phyloP scores from a whole-genome alignment of 37 sponge, comb jelly and placozoan species.

The Halisarca cf. caerulea region DNA sequence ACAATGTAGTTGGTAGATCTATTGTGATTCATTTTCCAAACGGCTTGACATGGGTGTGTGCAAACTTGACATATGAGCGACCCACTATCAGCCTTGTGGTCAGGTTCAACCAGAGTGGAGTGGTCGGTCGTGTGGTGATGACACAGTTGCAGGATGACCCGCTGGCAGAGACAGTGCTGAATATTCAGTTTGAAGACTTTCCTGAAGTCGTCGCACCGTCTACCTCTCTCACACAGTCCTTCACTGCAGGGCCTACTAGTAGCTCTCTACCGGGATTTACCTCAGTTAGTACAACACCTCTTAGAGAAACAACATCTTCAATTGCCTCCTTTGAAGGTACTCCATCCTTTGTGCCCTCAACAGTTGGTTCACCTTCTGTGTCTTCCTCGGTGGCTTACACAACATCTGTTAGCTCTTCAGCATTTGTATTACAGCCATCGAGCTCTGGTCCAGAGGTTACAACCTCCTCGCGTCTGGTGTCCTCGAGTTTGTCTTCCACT shows the following conservation, averaged over 20 bases:
- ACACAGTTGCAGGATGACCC: constrained; percentile 70
- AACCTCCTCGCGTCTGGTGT: neutral
- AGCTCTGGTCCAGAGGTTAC: neutral
- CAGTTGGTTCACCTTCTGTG: no score
- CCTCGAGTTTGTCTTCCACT: neutral
- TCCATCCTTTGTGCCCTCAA: neutral
- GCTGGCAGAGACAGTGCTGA: constrained; percentile 44
- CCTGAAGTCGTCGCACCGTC: neutral
- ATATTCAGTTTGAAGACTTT: neutral
- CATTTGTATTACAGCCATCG: no score
- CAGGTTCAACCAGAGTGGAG: constrained; percentile 12
- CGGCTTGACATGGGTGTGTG: constrained; percentile 47
- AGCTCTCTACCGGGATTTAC: no score
- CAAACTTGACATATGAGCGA: constrained; percentile 31
- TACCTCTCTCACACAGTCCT: no score
- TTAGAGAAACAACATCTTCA: no score
- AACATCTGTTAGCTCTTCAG: no score
- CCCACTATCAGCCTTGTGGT: constrained; percentile 5
- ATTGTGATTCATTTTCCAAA: constrained; percentile 52
- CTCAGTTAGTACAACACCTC: no score
- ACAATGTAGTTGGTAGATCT: constrained; percentile 74
- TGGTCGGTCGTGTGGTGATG: constrained; percentile 39
- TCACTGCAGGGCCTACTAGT: no score
- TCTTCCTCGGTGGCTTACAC: no score
- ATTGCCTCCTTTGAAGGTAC: neutral